phyloP scores from a whole-genome alignment of 2,888 invertebrate species.

The Strigamia transsilvanica region DNA sequence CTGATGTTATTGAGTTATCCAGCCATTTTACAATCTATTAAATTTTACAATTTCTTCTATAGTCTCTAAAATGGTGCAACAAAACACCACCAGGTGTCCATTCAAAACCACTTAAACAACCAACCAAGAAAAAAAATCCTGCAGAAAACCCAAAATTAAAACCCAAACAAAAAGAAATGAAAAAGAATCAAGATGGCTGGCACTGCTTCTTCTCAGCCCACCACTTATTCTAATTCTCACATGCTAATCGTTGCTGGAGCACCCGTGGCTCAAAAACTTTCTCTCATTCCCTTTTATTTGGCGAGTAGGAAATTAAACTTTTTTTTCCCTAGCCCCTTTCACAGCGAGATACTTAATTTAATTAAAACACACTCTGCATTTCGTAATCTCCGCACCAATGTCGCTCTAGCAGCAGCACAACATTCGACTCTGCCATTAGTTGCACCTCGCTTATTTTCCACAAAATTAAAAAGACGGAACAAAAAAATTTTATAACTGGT shows the following conservation, averaged over 20 bases:
- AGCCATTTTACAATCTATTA: too few relatives aligned
- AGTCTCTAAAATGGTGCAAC: too few relatives aligned
- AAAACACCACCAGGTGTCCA: too few relatives aligned
- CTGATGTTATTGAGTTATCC: too few relatives aligned
- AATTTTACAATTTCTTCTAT: too few relatives aligned
- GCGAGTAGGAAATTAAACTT: constrained; percentile 33
- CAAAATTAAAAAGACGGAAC: background rate
- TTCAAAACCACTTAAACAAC: too few relatives aligned
- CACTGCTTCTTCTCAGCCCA: background rate
- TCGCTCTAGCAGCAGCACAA: background rate
- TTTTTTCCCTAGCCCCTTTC: background rate
- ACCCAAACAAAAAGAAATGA: background rate
- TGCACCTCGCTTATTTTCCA: constrained; percentile 20
- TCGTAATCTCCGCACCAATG: constrained; percentile 27
- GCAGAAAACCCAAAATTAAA: background rate
- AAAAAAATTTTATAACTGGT: background rate
- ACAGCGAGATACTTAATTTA: constrained; percentile 36
- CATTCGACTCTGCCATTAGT: constrained; percentile 27
- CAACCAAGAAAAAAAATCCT: too few relatives aligned
- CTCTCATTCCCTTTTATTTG: constrained; percentile 27
- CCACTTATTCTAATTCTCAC: constrained; percentile 39
- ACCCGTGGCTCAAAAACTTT: constrained; percentile 28
- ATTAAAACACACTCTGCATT: constrained; percentile 43
- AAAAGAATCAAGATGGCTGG: background rate
- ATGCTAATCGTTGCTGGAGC: constrained; percentile 23